phyloP scores from a whole-genome alignment of 37 sponge, comb jelly and placozoan genomes.

The Beroe forskalii region DNA sequence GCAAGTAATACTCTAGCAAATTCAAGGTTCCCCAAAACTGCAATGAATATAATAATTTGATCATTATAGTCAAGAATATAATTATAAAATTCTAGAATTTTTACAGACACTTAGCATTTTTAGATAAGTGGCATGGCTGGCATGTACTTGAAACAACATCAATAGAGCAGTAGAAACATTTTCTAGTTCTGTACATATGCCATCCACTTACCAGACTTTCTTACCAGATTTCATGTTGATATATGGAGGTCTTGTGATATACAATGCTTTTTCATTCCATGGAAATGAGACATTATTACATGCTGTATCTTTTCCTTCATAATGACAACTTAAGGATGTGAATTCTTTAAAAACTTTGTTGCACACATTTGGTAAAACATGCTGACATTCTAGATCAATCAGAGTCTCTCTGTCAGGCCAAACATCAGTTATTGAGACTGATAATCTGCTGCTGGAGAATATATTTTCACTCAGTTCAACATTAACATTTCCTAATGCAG shows the following conservation, averaged over 20 bases:
- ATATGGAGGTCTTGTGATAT: slow-evolving; percentile 22
- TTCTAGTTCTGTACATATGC: too few relatives aligned
- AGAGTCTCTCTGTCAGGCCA: slow-evolving; percentile 8
- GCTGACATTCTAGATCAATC: slow-evolving; percentile 19
- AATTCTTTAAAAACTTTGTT: slow-evolving; percentile 9
- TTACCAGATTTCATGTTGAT: slow-evolving; percentile 1
- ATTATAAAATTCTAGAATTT: background rate
- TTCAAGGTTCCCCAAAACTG: slow-evolving; percentile 33
- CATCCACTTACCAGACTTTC: too few relatives aligned
- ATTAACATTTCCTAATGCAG: background rate
- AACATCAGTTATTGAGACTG: background rate
- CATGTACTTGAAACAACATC: too few relatives aligned
- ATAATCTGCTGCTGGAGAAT: background rate
- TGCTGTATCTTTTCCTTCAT: background rate
- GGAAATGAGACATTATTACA: background rate
- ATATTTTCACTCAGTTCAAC: background rate
- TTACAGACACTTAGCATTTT: too few relatives aligned
- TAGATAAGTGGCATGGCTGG: too few relatives aligned
- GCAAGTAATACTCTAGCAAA: slow-evolving; percentile 6
- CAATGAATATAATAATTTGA: background rate
- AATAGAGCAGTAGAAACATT: too few relatives aligned
- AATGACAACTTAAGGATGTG: background rate
- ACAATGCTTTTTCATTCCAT: slow-evolving; percentile 1
- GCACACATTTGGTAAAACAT: slow-evolving; percentile 45
- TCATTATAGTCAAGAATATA: background rate